Evolutionary conservation across 2,888 invertebrate species (phyloP), one percentile per base, ranked within the genome.

Genomic region (Argyra leucocephala): DNA sequence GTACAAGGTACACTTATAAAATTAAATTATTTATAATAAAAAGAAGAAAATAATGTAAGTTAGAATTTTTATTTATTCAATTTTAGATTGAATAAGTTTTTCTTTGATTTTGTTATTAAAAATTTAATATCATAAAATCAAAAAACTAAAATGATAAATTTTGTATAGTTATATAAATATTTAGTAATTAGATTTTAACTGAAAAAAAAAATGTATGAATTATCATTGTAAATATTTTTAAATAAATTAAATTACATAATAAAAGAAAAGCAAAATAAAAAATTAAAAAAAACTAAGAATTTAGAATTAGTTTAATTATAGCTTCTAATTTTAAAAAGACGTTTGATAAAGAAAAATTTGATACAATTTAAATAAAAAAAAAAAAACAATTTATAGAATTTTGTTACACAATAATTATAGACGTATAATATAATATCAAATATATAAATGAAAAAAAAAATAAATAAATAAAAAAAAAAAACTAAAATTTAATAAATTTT

Each of bases 141-240:
- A 48, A 48, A 18, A 48, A 48, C 18, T 48, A 48, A 48, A 48
- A 48, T 48, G 15, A 12, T 31, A 31, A 48, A 48, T 5, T 18
- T 48, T 48, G 48, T 48, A 48, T 48, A 48, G n/a, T 18, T 48
- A 48, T 48, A 48, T 48, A 48, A 48, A 48, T 48, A 48, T 48
- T 48, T 48, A n/a, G 48, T 18, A 48, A 7, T 48, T 48, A 48
- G n/a, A 48, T 48, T 18, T 48, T 15, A 48, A 48, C 12, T 12
- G 18, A n/a, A 18, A 18, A 48, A 18, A 48, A 48, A 9, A 18
- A 18, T 48, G 48, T 48, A 48, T 48, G 48, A 48, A 48, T 48
- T 48, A 48, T 48, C 48, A 48, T 31, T 48, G 48, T 48, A 48
- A 48, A 48, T 48, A 48, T 18, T 26, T 6, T 26, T 26, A 26